These are phyloP conservation scores for Genyomyrus donnyi DNA, from an alignment of 2,113 vertebrate species.

Conservation along the genomic window DNA sequence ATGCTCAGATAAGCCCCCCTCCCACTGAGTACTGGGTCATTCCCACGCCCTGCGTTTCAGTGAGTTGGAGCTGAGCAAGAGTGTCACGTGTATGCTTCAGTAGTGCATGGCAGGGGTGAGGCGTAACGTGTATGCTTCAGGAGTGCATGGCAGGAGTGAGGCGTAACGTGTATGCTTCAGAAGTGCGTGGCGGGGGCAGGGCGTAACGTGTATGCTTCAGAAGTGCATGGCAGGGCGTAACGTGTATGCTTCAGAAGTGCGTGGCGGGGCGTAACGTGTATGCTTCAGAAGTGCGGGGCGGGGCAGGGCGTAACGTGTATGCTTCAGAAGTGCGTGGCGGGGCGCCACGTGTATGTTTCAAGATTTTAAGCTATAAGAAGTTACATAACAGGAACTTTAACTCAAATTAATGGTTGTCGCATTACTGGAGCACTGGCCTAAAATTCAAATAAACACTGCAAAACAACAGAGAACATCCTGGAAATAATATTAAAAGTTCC, in stretches of 20 bases:
- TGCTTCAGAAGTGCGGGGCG: not conserved
- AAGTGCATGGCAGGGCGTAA: not conserved
- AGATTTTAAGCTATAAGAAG: not conserved
- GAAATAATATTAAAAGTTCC: not conserved
- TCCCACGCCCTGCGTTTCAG: not conserved
- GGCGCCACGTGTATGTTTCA: not conserved
- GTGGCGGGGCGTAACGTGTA: too few species aligned
- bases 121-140: not conserved
- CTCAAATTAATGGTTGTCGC: not conserved
- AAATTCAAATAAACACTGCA: not conserved
- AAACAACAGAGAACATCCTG: not conserved
- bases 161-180: not conserved
- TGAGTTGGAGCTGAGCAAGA: not conserved
- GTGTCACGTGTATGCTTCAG: not conserved
- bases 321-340: not conserved
- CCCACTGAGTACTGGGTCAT: not conserved
- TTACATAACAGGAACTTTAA: not conserved
- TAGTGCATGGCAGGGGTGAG: not conserved
- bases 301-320: not conserved
- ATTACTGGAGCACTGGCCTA: not conserved
- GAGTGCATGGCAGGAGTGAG: too few species aligned
- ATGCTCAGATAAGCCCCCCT: not conserved
- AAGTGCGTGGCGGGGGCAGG: not conserved
- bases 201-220: not conserved
- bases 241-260: not conserved